A percentile compares a stretch with the other conserved stretches of the same genome.
Conservation (phyloP, 2,797 vertebrate species). For the Peromyscus melanophrys region DNA sequence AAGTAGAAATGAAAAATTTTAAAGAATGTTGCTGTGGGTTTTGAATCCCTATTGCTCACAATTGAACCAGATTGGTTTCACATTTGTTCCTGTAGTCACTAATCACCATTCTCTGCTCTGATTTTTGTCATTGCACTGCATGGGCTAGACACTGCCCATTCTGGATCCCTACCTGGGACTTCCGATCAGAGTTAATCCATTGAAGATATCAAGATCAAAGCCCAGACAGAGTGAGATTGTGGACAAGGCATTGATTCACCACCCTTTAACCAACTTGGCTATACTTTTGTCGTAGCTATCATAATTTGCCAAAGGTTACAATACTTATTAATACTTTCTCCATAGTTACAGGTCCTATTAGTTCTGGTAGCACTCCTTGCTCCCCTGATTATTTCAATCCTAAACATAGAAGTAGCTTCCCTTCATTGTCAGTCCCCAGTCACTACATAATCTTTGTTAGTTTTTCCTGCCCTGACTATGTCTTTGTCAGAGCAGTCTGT, state of each 20-base stretch:
- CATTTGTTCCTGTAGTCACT: neutral
- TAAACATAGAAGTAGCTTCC: neutral
- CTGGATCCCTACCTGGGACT: neutral
- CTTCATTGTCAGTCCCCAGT: neutral
- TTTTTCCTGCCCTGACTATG: constrained; percentile 1
- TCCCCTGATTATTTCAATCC: neutral
- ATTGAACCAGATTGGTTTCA: neutral
- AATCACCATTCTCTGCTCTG: neutral
- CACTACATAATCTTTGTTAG: constrained; percentile 1
- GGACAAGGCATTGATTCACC: neutral
- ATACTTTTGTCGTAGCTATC: neutral
- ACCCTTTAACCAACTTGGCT: neutral
- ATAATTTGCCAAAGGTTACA: neutral
- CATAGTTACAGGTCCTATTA: neutral
- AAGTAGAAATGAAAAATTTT: constrained; percentile 18
- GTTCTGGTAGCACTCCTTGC: constrained; percentile 3
- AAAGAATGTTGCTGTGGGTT: neutral
- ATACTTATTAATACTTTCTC: neutral
- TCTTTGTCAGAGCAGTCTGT: neutral
- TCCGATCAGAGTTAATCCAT: neutral
- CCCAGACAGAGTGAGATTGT: neutral
- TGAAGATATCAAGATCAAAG: neutral
- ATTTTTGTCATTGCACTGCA: neutral
- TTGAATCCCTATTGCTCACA: neutral
- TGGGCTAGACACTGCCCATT: neutral